These are phyloP conservation scores for Beris morrisii DNA, from an alignment of 2,888 invertebrate genomes.

Conservation along the genomic window DNA sequence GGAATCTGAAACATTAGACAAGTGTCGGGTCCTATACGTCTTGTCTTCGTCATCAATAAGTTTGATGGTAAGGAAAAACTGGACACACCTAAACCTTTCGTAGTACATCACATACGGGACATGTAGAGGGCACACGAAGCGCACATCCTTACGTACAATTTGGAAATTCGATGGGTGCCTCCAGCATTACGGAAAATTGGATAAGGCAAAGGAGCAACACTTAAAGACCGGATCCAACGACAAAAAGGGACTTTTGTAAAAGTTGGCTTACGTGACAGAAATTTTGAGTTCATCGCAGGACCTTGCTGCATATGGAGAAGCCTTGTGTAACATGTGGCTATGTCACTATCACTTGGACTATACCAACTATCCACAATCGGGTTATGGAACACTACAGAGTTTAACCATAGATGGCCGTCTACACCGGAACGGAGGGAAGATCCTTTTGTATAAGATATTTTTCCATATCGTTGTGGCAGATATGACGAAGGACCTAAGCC, in stretches of 20 bases:
- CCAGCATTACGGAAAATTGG: constrained; percentile 11
- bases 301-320: neutral
- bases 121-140: neutral
- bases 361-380: too few relatives aligned
- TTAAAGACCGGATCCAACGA: neutral
- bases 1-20: too few relatives aligned
- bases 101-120: neutral
- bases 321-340: too few relatives aligned
- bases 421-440: neutral
- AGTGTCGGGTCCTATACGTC: neutral
- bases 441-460: neutral
- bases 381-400: too few relatives aligned
- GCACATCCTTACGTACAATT: neutral
- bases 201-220: constrained; percentile 1
- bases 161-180: constrained; percentile 4
- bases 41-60: neutral
- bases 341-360: too few relatives aligned
- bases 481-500: neutral
- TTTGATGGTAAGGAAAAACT: neutral
- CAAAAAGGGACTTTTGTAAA: constrained; percentile 11
- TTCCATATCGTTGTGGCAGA: neutral
- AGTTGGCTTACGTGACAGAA: constrained; percentile 20
- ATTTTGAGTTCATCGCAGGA: constrained; percentile 11
- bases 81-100: neutral
- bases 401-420: neutral